Percentiles rank a stretch among this genome's conserved stretches.
phyloP scores from a whole-genome alignment of 2,113 vertebrate genomes.

The Aspidoscelis tigris region DNA sequence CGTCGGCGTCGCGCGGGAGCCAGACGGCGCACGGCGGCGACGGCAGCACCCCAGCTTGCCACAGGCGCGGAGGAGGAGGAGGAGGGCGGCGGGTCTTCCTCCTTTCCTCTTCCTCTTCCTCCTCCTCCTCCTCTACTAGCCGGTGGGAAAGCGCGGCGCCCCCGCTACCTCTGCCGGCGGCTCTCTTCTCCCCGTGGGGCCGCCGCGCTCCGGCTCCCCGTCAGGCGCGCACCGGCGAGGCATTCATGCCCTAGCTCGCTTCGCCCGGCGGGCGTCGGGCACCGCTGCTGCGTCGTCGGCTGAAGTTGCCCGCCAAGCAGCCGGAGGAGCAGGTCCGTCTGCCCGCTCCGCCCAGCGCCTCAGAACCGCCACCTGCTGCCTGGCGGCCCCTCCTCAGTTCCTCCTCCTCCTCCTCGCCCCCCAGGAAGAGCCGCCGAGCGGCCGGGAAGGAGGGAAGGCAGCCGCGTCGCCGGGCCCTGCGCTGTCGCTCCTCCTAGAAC shows the following conservation, averaged over 20 bases:
- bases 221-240: neutral
- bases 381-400: neutral
- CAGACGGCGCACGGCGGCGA: neutral
- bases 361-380: slow-evolving; percentile 1
- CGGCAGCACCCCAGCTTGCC: neutral
- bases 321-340: neutral
- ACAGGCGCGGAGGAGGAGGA: too few species aligned
- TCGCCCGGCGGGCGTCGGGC: too few species aligned
- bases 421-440: neutral
- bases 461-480: slow-evolving; percentile 3
- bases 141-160: neutral
- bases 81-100: neutral
- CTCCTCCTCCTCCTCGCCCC: too few species aligned
- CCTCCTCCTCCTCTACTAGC: neutral
- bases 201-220: neutral
- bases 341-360: neutral
- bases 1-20: too few species aligned
- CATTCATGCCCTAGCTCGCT: neutral
- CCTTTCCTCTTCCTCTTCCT: neutral
- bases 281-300: too few species aligned
- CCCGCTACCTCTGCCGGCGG: neutral
- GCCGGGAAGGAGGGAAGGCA: neutral
- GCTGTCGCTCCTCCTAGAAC: neutral
- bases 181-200: neutral
- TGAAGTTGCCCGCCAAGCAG: slow-evolving; percentile 16